Evolutionary conservation across 2,113 vertebrate genomes (phyloP), one percentile per base, ranked within the genome.

Genomic region (Gorsachius goisagi): DNA sequence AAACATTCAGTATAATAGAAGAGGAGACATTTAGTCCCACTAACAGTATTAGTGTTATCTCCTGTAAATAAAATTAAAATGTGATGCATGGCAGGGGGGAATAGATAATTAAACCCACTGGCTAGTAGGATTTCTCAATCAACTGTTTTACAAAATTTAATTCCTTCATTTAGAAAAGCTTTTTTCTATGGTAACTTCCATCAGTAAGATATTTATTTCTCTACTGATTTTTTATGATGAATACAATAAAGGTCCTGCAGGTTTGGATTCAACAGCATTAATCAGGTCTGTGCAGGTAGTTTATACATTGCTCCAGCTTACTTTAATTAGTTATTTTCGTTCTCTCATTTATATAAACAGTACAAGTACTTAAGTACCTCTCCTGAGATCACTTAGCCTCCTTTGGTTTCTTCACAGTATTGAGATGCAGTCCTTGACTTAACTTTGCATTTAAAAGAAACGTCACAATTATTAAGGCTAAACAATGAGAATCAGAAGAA

Each of bases 351-450:
- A 83, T 5, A 63, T 73, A 92, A 90, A 90, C 35, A 75, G 56
- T 71, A 84, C 44, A 90, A 90, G 68, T 84, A 63, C 75, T 83
- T 62, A 83, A 93, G 90, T 33, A 91, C 47, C 79, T 68, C 88
- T 95, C 90, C 75, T 58, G 93, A 96, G 93, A 90, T 86, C 90
- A 81, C 85, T 92, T 60, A 59, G 50, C 73, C 53, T 52, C 75
- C 67, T 93, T 83, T 56, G 72, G 88, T 92, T 96, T 86, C 75
- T 88, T 72, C 52, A 35, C 76, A 32, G 73, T 67, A 74, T 9
- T 73, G 24, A 96, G 67, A 71, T n/a, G 83, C n/a, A 52, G 55
- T 22, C 72, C 88, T 90, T 74, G 50, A 71, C 59, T 88, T 90
- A 69, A 85, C 58, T 88, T 80, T 28, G 26, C 59, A 59, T 84